Base-by-base conservation (phyloP, 2,797 vertebrate genomes). In the Coendou prehensilis region DNA sequence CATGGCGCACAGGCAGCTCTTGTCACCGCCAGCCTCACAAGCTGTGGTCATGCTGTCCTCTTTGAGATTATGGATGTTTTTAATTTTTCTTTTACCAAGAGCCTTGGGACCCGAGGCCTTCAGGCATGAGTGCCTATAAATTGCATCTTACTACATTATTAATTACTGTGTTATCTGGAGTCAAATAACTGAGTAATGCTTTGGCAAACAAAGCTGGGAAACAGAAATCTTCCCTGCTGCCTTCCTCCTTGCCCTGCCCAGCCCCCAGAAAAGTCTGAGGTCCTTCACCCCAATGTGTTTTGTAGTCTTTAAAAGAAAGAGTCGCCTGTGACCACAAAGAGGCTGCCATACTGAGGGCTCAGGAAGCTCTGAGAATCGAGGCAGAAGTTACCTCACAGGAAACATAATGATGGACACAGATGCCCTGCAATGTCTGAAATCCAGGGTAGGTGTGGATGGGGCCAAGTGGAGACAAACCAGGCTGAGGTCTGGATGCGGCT, bases 141-240 rank as follows among this genome's bases (percentile, higher is more conserved):
- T 97, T 94, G 89, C 96, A 94, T 88, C 89, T 92, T 96, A 95
- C 96, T 94, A 94, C 97, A 93, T 97, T 97, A 97, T 98, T 98
- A 97, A 98, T 97, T 97, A 92, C 80, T 2, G 0, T 63, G 75
- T 93, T 96, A 91, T 95, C 93, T 95, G 84, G 93, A 96, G 91
- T 96, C 96, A 95, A 93, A 95, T 78, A 96, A 96, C 80, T 89
- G 52, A 79, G 59, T 64, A 89, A 83, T 30, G 71, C 84, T 89
- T 94, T 67, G 87, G 94, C 83, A 91, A 81, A 88, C 86, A 71
- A 47, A 8, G 63, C 93, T 81, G 63, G 33, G 83, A 89, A 94
- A 63, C 2, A 78, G 87, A 92, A 90, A 94, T 87, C 86, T 89
- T 57, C 47, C 54, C 86, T 75, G 6, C 23, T 56, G n/a, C 52